Conservation (phyloP, 2,888 invertebrate species). For the Aphidoletes aphidimyza region DNA sequence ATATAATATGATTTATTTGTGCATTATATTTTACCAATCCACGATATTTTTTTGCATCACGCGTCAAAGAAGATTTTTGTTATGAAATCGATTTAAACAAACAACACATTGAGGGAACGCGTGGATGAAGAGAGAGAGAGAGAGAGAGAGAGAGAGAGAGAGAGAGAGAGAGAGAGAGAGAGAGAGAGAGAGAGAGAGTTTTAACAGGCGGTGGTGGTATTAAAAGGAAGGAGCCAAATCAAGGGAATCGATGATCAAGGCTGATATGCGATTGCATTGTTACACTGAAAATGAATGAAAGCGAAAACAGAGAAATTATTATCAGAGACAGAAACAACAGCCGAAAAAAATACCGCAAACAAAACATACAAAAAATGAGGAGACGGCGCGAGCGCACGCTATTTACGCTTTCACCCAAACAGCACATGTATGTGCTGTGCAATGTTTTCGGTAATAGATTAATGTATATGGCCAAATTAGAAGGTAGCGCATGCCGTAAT, state of each 20-base stretch:
- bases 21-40: neutral
- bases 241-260: neutral
- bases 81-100: too few species aligned
- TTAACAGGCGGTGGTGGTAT: neutral
- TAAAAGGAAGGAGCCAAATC: neutral
- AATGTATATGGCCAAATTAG: conserved; percentile 37
- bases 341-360: neutral
- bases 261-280: conserved; percentile 32
- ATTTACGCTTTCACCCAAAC: neutral
- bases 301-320: conserved; percentile 38
- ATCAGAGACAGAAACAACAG: too few species aligned
- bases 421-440: neutral
- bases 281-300: neutral
- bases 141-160: too few species aligned
- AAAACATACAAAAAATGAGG: neutral
- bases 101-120: too few species aligned
- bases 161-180: neutral
- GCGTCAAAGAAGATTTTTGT: neutral
- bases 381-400: neutral
- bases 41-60: neutral
- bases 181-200: too few species aligned
- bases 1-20: conserved; percentile 37
- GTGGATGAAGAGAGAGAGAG: too few species aligned
- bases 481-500: conserved; percentile 44
- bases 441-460: conserved; percentile 25